These are phyloP conservation scores for Zaprionus lineosus DNA, from an alignment of 2,888 invertebrate genomes.

Conservation along the genomic window DNA sequence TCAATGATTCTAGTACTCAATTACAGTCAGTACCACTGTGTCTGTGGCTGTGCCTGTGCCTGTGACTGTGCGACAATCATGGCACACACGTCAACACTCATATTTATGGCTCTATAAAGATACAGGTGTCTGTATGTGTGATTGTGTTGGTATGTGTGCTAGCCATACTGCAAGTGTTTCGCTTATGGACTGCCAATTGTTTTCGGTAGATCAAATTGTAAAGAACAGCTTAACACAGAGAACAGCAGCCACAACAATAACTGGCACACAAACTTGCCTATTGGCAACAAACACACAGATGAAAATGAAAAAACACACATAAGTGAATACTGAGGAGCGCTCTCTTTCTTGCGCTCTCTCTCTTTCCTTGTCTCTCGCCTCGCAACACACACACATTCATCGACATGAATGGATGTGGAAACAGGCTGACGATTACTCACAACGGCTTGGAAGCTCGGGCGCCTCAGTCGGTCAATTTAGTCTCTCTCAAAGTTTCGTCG, in stretches of 20 bases:
- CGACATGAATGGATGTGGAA: slow-evolving; percentile 11
- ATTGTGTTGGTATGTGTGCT: slow-evolving; percentile 12
- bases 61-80: slow-evolving; percentile 1
- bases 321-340: background rate
- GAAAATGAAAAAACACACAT: slow-evolving; percentile 1
- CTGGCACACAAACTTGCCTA: slow-evolving; percentile 52
- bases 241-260: slow-evolving; percentile 44
- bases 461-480: slow-evolving; percentile 39
- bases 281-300: slow-evolving; percentile 34
- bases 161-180: slow-evolving; percentile 47
- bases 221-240: slow-evolving; percentile 52
- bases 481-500: slow-evolving; percentile 71
- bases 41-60: slow-evolving; percentile 4
- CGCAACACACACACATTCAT: slow-evolving; percentile 21
- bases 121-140: slow-evolving; percentile 34
- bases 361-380: slow-evolving; percentile 9
- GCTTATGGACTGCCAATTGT: slow-evolving; percentile 52
- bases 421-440: slow-evolving; percentile 15
- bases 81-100: slow-evolving; percentile 32
- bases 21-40: slow-evolving; percentile 52
- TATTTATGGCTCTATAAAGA: slow-evolving; percentile 17
- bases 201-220: slow-evolving; percentile 61
- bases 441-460: slow-evolving; percentile 43
- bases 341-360: background rate
- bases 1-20: slow-evolving; percentile 7